phyloP scores from a whole-genome alignment of 2,888 invertebrate species.

The Odontomyia ornata region DNA sequence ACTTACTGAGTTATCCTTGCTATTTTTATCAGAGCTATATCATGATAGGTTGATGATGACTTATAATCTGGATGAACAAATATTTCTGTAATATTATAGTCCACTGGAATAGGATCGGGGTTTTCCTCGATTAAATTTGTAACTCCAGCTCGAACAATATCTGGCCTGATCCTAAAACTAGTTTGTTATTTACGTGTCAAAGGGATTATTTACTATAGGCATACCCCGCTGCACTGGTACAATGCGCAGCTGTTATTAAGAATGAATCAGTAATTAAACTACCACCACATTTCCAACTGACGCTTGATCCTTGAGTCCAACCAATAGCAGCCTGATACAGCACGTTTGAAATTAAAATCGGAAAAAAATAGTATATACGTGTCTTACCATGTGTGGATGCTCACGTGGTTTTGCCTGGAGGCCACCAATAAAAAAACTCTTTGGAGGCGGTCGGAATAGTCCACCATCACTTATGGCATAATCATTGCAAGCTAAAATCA shows the following conservation, averaged over 20 bases:
- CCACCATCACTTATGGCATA: neutral
- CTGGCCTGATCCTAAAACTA: conserved; percentile 53
- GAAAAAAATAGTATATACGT: too few species aligned
- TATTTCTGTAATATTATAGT: conserved; percentile 33
- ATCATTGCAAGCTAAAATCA: neutral
- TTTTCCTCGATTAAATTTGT: conserved; percentile 16
- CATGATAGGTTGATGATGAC: conserved; percentile 68
- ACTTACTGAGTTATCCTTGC: neutral
- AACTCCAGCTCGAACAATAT: conserved; percentile 36
- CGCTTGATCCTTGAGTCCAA: neutral
- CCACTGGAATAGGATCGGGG: conserved; percentile 50
- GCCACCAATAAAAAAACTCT: conserved; percentile 7
- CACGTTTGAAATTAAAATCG: neutral
- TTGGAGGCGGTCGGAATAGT: neutral
- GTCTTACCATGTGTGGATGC: conserved; percentile 33
- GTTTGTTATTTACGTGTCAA: neutral
- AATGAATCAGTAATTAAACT: conserved; percentile 64
- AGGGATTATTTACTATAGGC: neutral
- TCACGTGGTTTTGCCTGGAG: neutral
- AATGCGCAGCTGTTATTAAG: conserved; percentile 62
- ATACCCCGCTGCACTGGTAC: neutral
- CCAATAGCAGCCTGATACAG: conserved; percentile 52
- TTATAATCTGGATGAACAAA: conserved; percentile 67
- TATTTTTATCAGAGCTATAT: conserved; percentile 69
- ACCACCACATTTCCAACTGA: conserved; percentile 47